Evolutionary conservation across 2,888 invertebrate genomes (phyloP), one percentile per base, ranked within the genome.

Genomic region (Linnaemya tessellans): DNA sequence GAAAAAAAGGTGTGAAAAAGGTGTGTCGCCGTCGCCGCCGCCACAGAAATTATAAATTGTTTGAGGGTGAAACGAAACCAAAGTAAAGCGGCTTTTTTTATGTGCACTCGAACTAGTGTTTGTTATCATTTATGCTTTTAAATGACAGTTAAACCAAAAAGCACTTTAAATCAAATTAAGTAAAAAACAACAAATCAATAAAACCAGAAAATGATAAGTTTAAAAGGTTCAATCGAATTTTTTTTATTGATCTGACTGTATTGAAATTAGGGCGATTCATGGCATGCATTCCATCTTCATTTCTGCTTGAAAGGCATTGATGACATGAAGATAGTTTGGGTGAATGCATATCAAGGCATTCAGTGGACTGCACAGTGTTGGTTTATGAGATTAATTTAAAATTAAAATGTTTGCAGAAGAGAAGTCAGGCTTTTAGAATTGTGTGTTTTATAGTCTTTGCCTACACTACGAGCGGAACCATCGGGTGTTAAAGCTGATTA

Each of bases 1-100:
- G 8, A 56, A 30, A n/a, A 22, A 20, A 79, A 85, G 85, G 85
- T 85, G 85, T 71, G 82, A 84, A 54, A 64, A 58, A 84, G 84
- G 84, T 81, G 84, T 78, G 81, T 43, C 56, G 70, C 35, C 56
- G 70, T 46, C n/a, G 70, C 35, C 56, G 70, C 35, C n/a, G n/a
- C 15, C 25, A 43, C n/a, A 43, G 41, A 67, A 46, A 5, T 41
- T 41, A 41, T 13, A 41, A 13, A 38, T 49, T 46, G n/a, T 62
- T 70, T 60, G 71, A 71, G 75, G 70, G 79, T 60, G 78, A 60
- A n/a, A 2, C 30, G 5, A 30, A 35, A 49, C 30, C 9, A 73
- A 49, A 65, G n/a, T 22, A n/a, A 71, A n/a, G 46, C 51, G 56
- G 60, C 51, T 18, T 49, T 18, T 51, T 38, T 20, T n/a, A 35